Evolutionary conservation across 2,888 invertebrate genomes (phyloP).

Genomic region (Chrysolina haemoptera): DNA sequence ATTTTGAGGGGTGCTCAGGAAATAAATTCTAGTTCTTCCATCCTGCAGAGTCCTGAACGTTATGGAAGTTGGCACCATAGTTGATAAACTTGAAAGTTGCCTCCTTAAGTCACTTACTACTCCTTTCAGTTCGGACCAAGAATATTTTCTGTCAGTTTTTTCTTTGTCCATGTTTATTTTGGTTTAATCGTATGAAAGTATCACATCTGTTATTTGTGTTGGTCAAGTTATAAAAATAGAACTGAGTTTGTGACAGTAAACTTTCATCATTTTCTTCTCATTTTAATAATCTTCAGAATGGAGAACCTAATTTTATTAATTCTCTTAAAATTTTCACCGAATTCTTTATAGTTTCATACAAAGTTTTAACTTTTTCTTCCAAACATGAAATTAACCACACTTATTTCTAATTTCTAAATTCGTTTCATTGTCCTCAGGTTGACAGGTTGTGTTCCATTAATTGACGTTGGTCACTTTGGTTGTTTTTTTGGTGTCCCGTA

Average conservation of each 20-base stretch:
- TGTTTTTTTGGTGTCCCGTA: no score
- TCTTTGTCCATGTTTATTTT: conserved; percentile 53
- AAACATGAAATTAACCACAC: conserved; percentile 56
- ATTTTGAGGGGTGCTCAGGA: conserved; percentile 88
- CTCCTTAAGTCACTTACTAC: conserved; percentile 87
- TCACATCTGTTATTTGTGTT: conserved; percentile 55
- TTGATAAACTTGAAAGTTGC: conserved; percentile 83
- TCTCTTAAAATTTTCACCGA: conserved; percentile 15
- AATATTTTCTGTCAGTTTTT: conserved; percentile 64
- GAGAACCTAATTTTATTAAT: not conserved
- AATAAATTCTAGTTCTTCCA: conserved; percentile 89
- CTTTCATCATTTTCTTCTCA: conserved; percentile 32
- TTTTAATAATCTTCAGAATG: not conserved
- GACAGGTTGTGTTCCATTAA: no score
- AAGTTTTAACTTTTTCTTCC: conserved; percentile 53
- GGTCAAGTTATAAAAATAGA: conserved; percentile 51
- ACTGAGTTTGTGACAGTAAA: conserved; percentile 30
- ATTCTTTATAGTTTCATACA: conserved; percentile 45
- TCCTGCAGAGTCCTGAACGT: conserved; percentile 85
- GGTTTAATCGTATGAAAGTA: conserved; percentile 40
- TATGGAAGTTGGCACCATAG: conserved; percentile 87
- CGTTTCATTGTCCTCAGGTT: conserved; percentile 9
- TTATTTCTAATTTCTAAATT: conserved; percentile 44
- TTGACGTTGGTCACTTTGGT: no score
- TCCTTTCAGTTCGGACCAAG: conserved; percentile 86